Evolutionary conservation across 2,888 invertebrate genomes (phyloP).

Genomic region (Deilephila elpenor): DNA sequence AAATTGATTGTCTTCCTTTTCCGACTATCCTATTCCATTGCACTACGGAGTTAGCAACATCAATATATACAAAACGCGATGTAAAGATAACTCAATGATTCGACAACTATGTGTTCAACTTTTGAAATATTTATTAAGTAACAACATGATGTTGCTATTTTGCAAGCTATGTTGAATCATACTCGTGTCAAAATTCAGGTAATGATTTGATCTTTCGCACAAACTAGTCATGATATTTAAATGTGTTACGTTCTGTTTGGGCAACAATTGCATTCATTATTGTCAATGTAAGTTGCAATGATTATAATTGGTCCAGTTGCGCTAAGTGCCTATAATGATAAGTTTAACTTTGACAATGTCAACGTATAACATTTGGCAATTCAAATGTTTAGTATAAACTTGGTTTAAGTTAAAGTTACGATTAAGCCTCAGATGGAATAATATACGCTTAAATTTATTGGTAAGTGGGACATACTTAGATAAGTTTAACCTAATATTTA

Average conservation of each 20-base stretch:
- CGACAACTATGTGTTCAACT: background rate
- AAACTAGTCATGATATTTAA: background rate
- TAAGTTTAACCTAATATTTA: too few relatives aligned
- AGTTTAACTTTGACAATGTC: too few relatives aligned
- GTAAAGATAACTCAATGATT: background rate
- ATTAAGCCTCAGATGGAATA: too few relatives aligned
- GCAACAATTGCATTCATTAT: background rate
- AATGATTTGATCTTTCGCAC: slow-evolving; percentile 1
- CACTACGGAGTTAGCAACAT: background rate
- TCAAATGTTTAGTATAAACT: too few relatives aligned
- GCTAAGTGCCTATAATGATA: too few relatives aligned
- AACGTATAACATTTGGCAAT: too few relatives aligned
- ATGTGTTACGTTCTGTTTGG: background rate
- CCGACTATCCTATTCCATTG: background rate
- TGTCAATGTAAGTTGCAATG: too few relatives aligned
- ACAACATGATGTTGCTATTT: slow-evolving; percentile 2
- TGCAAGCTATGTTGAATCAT: background rate
- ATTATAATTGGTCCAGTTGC: too few relatives aligned
- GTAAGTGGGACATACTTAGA: too few relatives aligned
- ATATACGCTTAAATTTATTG: too few relatives aligned
- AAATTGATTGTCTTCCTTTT: too few relatives aligned
- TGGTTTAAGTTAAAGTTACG: too few relatives aligned
- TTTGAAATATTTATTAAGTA: slow-evolving; percentile 3
- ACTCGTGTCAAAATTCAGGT: background rate
- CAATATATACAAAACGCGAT: background rate